These are phyloP conservation scores for Lydus trimaculatus DNA, from an alignment of 2,888 invertebrate genomes.

Conservation along the genomic window DNA sequence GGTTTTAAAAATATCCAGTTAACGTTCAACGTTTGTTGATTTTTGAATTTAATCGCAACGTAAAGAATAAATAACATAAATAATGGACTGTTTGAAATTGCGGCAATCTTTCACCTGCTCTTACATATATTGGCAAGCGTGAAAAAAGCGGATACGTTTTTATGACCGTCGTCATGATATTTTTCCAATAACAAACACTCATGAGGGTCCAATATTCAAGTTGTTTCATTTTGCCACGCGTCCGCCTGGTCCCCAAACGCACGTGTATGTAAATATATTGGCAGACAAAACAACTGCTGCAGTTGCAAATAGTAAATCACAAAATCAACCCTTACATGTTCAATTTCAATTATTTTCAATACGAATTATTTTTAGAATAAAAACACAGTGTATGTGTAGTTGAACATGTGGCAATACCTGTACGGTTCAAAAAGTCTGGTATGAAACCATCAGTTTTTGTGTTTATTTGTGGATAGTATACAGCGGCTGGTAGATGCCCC, in stretches of 20 bases:
- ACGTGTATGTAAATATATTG: not conserved
- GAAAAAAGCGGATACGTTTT: conserved; percentile 40
- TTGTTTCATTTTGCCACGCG: conserved; percentile 6
- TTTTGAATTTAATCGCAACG: not conserved
- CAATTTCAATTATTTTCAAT: not conserved
- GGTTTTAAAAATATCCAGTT: not conserved
- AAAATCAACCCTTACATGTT: not conserved
- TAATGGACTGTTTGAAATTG: conserved; percentile 19
- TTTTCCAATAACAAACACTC: conserved; percentile 15
- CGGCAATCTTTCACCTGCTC: conserved; percentile 42
- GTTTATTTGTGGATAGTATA: conserved; percentile 24
- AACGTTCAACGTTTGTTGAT: not conserved
- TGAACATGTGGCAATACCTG: not conserved
- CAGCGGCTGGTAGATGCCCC: conserved; percentile 10
- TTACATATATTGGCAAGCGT: conserved; percentile 42
- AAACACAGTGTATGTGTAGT: not conserved
- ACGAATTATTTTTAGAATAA: not conserved
- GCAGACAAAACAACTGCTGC: not conserved
- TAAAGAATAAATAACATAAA: not conserved
- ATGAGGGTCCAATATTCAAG: conserved; percentile 1
- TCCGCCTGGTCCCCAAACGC: not conserved
- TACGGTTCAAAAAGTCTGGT: not conserved
- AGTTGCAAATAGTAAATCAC: not conserved
- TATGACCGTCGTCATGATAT: conserved; percentile 37
- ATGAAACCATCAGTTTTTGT: not conserved